A percentile compares a stretch with the other conserved stretches of the same genome.
These are phyloP conservation scores for Monochamus alternatus DNA, from an alignment of 2,888 invertebrate genomes.

Conservation along the genomic window DNA sequence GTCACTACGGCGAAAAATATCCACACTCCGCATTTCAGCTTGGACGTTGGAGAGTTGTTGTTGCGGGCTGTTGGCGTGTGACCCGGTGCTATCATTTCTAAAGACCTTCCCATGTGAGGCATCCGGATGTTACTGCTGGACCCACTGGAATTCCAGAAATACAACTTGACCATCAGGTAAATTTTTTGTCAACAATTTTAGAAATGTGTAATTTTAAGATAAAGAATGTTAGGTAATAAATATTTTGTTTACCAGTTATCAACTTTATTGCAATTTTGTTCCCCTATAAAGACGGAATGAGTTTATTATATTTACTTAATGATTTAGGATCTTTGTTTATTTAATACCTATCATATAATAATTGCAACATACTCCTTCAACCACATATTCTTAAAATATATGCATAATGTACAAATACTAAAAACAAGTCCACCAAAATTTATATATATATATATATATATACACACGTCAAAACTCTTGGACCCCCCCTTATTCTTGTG, in stretches of 20 bases:
- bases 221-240: too few relatives aligned
- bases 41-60: conserved; percentile 71
- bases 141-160: conserved; percentile 46
- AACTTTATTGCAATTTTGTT: background rate
- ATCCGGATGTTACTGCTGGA: conserved; percentile 56
- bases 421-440: too few relatives aligned
- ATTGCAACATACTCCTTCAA: too few relatives aligned
- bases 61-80: conserved; percentile 48
- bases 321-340: background rate
- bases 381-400: background rate
- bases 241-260: background rate
- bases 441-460: too few relatives aligned
- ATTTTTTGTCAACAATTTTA: background rate
- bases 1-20: conserved; percentile 81
- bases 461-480: too few relatives aligned
- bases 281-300: background rate
- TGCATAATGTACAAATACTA: background rate
- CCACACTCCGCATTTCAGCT: conserved; percentile 81
- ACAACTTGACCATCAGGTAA: background rate
- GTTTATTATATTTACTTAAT: background rate
- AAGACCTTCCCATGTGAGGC: conserved; percentile 46
- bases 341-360: background rate
- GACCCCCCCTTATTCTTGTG: too few relatives aligned
- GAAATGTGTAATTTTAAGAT: background rate
- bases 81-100: conserved; percentile 52